Base-by-base conservation (phyloP, 2,113 vertebrate species). In the Pangasianodon gigas region DNA sequence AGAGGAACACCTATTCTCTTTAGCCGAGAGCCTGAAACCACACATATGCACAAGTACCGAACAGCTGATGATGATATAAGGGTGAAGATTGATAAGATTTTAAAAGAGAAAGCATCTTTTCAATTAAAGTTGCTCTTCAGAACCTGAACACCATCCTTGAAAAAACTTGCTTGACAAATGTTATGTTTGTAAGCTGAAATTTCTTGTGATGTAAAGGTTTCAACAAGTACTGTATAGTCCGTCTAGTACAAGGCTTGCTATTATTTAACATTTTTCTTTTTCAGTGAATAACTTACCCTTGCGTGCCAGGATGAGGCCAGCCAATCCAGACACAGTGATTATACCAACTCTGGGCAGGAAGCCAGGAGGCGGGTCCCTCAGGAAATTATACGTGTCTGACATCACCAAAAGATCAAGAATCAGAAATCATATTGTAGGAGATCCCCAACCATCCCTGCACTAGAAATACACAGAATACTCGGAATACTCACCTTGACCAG, bases 281-380 rank as follows among this genome's bases (percentile, higher is more conserved):
- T 6, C 77, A 52, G 79, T 82, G 3, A 54, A 58, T 24, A 24
- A 13, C 83, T 56, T 93, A 97, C 96, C 96, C 95, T 95, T 97
- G 87, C 96, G 96, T 83, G 96, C 95, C 91, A 96, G 93, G 86
- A 95, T 51, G 5, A 96, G 18, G 1, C 97, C 96, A 58, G 94
- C 93, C 65, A 97, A 89, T 91, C 97, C 96, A 13, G 96, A 96
- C 90, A 96, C 77, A 0, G 94, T 91, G 92, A 97, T 95, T 21
- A 97, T 89, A 65, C 95, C 90, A 1, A 95, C 88, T 94, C 94
- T 97, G 8, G 96, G 96, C 88, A 97, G 90, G 90, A 97, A 97
- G 26, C 97, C 97, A 91, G 92, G 94, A 11, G 97, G 96, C 0
- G 96, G 96, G 89, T 96, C 95, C 94, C 95, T 96, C 93, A 97